phyloP scores from a whole-genome alignment of 2,888 invertebrate species.

The Mellilla xanthometata region DNA sequence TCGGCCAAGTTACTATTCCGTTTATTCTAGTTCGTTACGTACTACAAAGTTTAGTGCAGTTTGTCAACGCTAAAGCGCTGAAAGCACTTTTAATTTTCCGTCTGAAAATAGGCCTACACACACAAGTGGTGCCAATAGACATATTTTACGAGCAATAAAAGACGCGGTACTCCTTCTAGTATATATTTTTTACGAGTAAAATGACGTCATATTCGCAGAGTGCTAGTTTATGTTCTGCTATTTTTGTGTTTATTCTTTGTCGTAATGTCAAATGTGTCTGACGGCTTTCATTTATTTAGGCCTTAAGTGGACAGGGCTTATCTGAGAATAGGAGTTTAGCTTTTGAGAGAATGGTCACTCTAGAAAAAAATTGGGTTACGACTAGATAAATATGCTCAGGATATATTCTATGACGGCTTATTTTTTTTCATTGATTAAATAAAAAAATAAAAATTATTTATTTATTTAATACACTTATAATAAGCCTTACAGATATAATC shows the following conservation, averaged over 20 bases:
- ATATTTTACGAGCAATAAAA: slow-evolving; percentile 14
- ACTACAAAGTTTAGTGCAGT: no score
- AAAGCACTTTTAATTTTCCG: not conserved
- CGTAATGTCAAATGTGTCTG: slow-evolving; percentile 27
- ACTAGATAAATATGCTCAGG: no score
- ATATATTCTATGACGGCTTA: no score
- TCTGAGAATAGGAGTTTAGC: no score
- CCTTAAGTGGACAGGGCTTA: slow-evolving; percentile 11
- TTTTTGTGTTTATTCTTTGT: slow-evolving; percentile 30
- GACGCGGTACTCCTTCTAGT: slow-evolving; percentile 3
- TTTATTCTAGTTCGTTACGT: no score
- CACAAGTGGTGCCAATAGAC: slow-evolving; percentile 1
- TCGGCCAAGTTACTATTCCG: no score
- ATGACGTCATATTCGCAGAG: slow-evolving; percentile 23
- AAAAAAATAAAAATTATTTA: no score
- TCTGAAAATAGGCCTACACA: not conserved
- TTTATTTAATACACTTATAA: no score
- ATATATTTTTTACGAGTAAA: slow-evolving; percentile 27
- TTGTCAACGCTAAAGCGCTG: not conserved
- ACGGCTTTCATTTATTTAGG: slow-evolving; percentile 26
- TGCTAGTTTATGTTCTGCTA: slow-evolving; percentile 30
- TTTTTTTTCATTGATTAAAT: no score
- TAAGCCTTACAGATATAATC: no score
- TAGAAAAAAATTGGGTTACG: no score
- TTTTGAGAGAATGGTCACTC: no score